Conservation (phyloP, 1,140 invertebrate species). For the Samia ricini region DNA sequence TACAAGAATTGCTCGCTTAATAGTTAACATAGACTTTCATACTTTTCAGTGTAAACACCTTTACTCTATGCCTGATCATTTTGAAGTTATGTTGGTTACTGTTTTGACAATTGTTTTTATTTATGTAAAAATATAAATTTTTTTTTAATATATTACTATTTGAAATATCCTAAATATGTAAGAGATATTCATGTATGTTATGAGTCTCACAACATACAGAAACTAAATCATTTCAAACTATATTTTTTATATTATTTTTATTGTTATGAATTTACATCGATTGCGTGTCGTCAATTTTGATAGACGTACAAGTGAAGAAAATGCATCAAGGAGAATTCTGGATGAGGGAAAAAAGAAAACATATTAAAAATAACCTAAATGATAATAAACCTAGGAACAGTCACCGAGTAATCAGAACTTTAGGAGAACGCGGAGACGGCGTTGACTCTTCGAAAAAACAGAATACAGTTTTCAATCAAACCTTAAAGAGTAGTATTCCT, state of each 20-base stretch:
- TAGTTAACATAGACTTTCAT: no score
- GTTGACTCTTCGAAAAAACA: background rate
- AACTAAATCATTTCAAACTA: background rate
- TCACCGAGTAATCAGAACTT: background rate
- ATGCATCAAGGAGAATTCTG: background rate
- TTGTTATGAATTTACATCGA: constrained; percentile 20
- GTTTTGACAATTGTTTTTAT: no score
- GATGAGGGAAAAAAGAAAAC: background rate
- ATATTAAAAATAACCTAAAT: background rate
- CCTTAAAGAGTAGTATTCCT: background rate
- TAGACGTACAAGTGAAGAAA: constrained; percentile 5
- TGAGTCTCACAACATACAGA: background rate
- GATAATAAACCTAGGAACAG: background rate
- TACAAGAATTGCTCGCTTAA: no score
- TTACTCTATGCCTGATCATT: no score
- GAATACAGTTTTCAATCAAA: background rate
- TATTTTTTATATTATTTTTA: background rate
- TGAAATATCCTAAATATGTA: no score
- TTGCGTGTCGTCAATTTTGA: constrained; percentile 21
- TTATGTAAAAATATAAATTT: no score
- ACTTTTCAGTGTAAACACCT: no score
- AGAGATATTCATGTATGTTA: background rate
- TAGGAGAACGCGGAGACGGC: background rate
- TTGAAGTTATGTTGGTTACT: no score
- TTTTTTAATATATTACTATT: no score